Evolutionary conservation across 2,797 vertebrate genomes (phyloP).

Genomic region (Thalassophryne amazonica): DNA sequence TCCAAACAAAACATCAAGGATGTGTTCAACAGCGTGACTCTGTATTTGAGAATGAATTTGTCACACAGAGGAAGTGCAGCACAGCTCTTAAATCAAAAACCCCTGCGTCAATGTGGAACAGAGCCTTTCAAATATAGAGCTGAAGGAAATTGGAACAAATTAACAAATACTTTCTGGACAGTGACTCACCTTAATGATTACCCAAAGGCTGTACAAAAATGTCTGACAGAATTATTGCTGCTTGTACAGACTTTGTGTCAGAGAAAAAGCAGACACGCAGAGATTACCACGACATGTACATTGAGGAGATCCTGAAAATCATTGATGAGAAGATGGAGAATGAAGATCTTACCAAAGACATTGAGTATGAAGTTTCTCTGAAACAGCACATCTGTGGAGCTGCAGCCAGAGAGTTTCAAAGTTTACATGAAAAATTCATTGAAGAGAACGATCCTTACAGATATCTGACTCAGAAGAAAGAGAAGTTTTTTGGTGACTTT

Average conservation of each 20-base stretch:
- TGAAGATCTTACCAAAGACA: neutral
- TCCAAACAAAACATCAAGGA: neutral
- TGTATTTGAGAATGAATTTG: slow-evolving; percentile 43
- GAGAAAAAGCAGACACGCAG: neutral
- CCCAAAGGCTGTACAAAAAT: neutral
- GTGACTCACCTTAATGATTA: accelerated
- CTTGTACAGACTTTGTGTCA: slow-evolving; percentile 5
- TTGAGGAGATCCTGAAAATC: slow-evolving; percentile 44
- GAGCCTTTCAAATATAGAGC: neutral
- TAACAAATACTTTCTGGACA: accelerated
- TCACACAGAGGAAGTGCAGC: slow-evolving; percentile 16
- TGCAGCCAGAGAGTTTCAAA: slow-evolving; percentile 53
- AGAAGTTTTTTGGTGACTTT: slow-evolving; percentile 49
- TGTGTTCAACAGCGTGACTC: neutral
- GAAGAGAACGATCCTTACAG: slow-evolving; percentile 39
- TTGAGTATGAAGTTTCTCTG: slow-evolving; percentile 52
- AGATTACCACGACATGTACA: slow-evolving; percentile 63
- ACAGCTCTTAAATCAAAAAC: neutral
- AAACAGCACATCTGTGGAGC: slow-evolving; percentile 62
- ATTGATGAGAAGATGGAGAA: slow-evolving; percentile 41
- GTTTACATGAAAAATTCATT: slow-evolving; percentile 58
- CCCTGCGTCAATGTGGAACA: neutral
- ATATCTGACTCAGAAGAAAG: slow-evolving; percentile 47
- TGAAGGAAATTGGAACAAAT: accelerated
- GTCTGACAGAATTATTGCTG: slow-evolving; percentile 26